Percentiles rank a stretch among this genome's conserved stretches.
Conservation (phyloP, 1,140 invertebrate genomes). For the Parasteatoda tepidariorum region DNA sequence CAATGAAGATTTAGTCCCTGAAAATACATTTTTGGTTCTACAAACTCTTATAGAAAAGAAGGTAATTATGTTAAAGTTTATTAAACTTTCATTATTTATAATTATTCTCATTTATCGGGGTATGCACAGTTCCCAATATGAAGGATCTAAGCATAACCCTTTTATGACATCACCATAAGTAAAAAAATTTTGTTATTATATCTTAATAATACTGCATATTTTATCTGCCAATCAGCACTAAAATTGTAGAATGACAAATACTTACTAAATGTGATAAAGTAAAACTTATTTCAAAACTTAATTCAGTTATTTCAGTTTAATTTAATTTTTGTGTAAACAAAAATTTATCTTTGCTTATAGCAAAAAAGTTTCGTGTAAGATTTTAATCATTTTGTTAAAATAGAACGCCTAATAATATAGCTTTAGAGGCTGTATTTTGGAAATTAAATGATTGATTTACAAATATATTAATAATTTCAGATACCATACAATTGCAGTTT, state of each 20-base stretch:
- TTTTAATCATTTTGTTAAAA: neutral
- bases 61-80: conserved; percentile 17
- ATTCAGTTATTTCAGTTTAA: no score
- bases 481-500: neutral
- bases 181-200: no score
- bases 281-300: no score
- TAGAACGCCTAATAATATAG: neutral
- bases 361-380: neutral
- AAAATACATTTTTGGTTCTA: conserved; percentile 28
- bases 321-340: neutral
- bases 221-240: no score
- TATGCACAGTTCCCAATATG: neutral
- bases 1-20: neutral
- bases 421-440: neutral
- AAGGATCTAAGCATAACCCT: no score
- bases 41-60: conserved; percentile 38
- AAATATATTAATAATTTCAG: conserved; percentile 17
- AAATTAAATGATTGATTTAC: neutral
- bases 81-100: neutral
- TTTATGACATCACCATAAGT: no score
- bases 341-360: neutral
- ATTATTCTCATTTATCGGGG: neutral
- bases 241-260: no score
- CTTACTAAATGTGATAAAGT: no score
- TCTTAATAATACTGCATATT: no score